Evolutionary conservation across 2,113 vertebrate genomes (phyloP), one percentile per base, ranked within the genome.

Genomic region (Phyllopteryx taeniolatus): DNA sequence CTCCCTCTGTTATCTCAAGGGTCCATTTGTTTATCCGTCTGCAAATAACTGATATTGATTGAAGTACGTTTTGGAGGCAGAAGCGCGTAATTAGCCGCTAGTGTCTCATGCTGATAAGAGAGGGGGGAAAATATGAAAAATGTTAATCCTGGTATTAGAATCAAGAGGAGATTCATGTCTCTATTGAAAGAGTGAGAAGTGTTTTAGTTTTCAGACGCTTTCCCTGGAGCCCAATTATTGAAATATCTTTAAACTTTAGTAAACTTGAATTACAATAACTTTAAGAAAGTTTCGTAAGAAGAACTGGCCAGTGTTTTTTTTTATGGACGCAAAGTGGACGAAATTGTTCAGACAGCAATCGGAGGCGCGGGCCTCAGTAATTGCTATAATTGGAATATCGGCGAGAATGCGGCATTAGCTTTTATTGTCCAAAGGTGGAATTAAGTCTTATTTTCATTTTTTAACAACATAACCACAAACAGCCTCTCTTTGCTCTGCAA

Each of bases 111-210:
- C 77, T 82, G 86, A 87, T 82, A 82, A 81, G 78, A 13, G 60
- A 71, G 67, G 72, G 67, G 72, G 14, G 74, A 71, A 70, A 73
- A 57, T 79, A 69, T 80, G 57, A 80, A 79, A 80, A 85, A 83
- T 83, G 75, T 77, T 86, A 86, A 87, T 87, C 79, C 65, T 44
- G 67, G 79, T 81, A 85, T 86, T 79, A 83, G 72, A 77, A 79
- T 51, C 84, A 77, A 77, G 57, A 65, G 66, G 80, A 85, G 78
- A 82, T 81, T 79, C 70, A 70, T 70, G 77, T 83, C 63, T 64
- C 77, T 49, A 49, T 59, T 67, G 72, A 69, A 43, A 68, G 15
- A 66, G 10, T 47, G 67, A 65, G 80, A 79, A 86, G 82, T 87
- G 56, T 33, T 14, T 59, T 4, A 20, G 57, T 80, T 85, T 83